Conservation (phyloP, 1,140 invertebrate genomes). For the Mamestra configurata region DNA sequence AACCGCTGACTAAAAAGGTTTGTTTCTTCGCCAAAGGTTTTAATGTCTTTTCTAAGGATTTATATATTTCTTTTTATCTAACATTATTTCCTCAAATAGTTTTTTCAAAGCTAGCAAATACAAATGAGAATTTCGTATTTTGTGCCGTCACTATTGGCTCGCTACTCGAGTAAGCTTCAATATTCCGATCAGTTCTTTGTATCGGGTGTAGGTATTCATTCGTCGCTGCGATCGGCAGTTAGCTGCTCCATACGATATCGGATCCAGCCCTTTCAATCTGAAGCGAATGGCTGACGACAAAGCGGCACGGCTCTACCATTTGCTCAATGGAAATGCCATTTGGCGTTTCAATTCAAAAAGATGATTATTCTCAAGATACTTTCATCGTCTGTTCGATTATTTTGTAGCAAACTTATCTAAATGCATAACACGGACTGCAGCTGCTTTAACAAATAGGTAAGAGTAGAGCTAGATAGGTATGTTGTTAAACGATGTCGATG, state of each 20-base stretch:
- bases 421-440: not conserved
- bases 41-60: not conserved
- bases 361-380: constrained; percentile 47
- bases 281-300: constrained; percentile 70
- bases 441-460: not conserved
- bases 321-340: constrained; percentile 75
- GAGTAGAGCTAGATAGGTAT: not conserved
- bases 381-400: constrained; percentile 7
- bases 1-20: not conserved
- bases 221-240: constrained; percentile 68
- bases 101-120: constrained; percentile 26
- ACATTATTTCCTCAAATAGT: not conserved
- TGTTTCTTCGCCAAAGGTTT: not conserved
- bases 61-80: not conserved
- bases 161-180: constrained; percentile 56
- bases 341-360: constrained; percentile 69
- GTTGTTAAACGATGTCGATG: not conserved
- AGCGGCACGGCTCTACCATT: constrained; percentile 70
- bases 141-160: constrained; percentile 47
- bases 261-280: constrained; percentile 73
- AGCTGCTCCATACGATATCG: constrained; percentile 70
- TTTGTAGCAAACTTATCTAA: constrained; percentile 11
- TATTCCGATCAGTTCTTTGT: constrained; percentile 68
- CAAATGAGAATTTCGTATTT: constrained; percentile 46
- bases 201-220: constrained; percentile 66